These are phyloP conservation scores for Orbicella faveolata DNA, from an alignment of 64 coral and sea anemone species.

Conservation along the genomic window DNA sequence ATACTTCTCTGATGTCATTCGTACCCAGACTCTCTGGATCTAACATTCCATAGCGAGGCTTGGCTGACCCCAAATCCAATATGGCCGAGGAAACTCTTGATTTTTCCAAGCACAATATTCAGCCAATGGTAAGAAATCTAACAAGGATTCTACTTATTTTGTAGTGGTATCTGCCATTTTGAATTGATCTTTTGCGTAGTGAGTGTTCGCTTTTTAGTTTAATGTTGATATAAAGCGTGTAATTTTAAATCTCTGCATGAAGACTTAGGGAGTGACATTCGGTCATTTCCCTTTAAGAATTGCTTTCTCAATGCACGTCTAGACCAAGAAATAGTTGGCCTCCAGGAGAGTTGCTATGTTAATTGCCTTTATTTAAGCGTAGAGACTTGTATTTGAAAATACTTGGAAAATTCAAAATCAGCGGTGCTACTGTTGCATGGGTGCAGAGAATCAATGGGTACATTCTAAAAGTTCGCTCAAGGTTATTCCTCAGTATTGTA, in stretches of 20 bases:
- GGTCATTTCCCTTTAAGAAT: background rate
- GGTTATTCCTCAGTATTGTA: too few species aligned
- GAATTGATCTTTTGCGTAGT: background rate
- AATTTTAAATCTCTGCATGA: background rate
- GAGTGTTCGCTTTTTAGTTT: background rate
- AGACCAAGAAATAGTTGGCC: background rate
- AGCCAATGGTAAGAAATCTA: background rate
- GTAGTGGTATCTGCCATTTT: background rate
- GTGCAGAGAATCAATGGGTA: too few species aligned
- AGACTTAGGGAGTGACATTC: background rate
- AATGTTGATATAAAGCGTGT: background rate
- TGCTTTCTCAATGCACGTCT: background rate
- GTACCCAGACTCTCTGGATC: background rate
- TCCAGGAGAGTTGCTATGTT: too few species aligned
- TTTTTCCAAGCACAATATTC: background rate
- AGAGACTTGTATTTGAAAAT: too few species aligned
- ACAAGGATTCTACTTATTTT: background rate
- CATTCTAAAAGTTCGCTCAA: too few species aligned
- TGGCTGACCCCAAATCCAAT: background rate
- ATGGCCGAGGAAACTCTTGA: background rate
- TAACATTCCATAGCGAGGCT: constrained; percentile 42
- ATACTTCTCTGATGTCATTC: background rate
- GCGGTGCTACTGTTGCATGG: too few species aligned
- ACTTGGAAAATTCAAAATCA: too few species aligned
- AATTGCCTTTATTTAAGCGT: too few species aligned